Conservation (phyloP, 2,797 vertebrate species). For the Danio tinwini region DNA sequence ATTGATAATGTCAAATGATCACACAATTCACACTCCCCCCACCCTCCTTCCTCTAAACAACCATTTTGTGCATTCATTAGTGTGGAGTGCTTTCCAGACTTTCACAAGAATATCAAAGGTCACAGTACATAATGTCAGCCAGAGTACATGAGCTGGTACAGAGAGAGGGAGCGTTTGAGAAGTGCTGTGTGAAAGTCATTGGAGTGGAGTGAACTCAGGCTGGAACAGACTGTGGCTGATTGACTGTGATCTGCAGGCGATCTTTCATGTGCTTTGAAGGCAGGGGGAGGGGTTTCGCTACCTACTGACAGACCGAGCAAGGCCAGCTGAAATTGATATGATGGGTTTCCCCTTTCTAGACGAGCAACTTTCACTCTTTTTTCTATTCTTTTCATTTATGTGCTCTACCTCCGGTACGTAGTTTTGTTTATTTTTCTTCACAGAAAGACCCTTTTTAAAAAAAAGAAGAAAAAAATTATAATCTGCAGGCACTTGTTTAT, state of each 20-base stretch:
- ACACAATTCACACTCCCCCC: neutral
- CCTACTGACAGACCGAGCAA: conserved; percentile 43
- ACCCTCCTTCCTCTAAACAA: conserved; percentile 7
- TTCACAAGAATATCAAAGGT: conserved; percentile 49
- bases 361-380: conserved; percentile 4
- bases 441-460: neutral
- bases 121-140: conserved; percentile 45
- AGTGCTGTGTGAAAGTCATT: conserved; percentile 49
- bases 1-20: conserved; percentile 53
- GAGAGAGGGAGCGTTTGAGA: conserved; percentile 24
- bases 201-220: conserved; percentile 43
- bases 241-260: conserved; percentile 47
- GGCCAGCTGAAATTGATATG: conserved; percentile 34
- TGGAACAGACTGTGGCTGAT: conserved; percentile 41
- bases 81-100: conserved; percentile 43
- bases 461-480: neutral
- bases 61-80: conserved; percentile 46
- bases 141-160: conserved; percentile 40
- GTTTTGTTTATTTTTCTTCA: neutral
- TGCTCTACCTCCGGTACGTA: neutral
- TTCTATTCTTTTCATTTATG: neutral
- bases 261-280: conserved; percentile 49
- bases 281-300: conserved; percentile 22
- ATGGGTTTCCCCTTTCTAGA: conserved; percentile 48
- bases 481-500: conserved; percentile 15